phyloP scores from a whole-genome alignment of 1,140 invertebrate species.

The Nixonia krombeini region DNA sequence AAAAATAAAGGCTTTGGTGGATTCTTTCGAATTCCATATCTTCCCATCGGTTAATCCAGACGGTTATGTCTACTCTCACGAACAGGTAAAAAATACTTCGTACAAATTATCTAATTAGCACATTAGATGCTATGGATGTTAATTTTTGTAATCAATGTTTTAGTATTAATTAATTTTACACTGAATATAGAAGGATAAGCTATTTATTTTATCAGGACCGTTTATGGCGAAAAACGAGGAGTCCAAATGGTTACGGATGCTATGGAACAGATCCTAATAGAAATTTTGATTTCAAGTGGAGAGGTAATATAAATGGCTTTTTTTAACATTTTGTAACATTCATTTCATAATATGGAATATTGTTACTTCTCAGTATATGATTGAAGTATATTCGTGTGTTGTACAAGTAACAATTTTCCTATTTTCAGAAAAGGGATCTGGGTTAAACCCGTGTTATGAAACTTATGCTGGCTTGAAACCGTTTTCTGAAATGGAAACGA shows the following conservation, averaged over 20 bases:
- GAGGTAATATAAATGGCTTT: conserved; percentile 52
- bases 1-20: no score
- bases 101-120: no score
- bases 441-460: conserved; percentile 78
- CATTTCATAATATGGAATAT: no score
- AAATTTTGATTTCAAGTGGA: conserved; percentile 81
- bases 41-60: conserved; percentile 82
- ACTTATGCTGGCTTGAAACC: conserved; percentile 77
- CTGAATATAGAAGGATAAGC: no score
- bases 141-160: no score
- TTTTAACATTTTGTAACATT: conserved; percentile 1
- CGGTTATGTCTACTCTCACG: conserved; percentile 83
- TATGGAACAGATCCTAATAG: conserved; percentile 79
- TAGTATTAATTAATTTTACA: no score
- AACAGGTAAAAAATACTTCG: no score
- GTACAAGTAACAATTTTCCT: not conserved
- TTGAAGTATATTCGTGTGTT: not conserved
- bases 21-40: conserved; percentile 82
- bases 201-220: conserved; percentile 74
- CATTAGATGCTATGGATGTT: no score
- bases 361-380: no score
- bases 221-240: conserved; percentile 81
- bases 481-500: conserved; percentile 83
- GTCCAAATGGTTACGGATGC: conserved; percentile 71
- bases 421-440: conserved; percentile 72